Percentiles rank a stretch among this genome's conserved stretches.
These are phyloP conservation scores for Cryptomyrus ogoouensis DNA, from an alignment of 2,113 vertebrate genomes.

Conservation along the genomic window DNA sequence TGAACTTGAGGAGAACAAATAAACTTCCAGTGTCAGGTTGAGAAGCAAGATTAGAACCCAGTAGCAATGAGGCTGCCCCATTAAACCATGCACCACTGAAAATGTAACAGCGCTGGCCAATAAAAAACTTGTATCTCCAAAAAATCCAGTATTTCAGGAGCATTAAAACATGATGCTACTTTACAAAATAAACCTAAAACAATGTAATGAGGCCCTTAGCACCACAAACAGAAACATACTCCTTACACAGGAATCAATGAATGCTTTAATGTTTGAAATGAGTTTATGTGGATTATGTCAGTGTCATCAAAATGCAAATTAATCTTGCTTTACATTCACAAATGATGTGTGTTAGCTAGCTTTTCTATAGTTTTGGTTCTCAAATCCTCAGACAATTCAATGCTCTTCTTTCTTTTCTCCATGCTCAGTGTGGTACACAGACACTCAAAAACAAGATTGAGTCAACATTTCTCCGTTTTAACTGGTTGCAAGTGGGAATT, in stretches of 20 bases:
- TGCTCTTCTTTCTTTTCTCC: no score
- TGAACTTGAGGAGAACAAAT: no score
- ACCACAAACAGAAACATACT: background rate
- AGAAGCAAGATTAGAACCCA: background rate
- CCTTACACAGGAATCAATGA: background rate
- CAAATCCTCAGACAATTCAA: no score
- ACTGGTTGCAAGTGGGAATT: no score
- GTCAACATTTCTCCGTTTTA: no score
- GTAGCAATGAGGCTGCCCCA: background rate
- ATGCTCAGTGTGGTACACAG: no score
- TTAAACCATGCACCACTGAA: no score
- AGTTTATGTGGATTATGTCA: background rate
- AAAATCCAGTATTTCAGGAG: background rate
- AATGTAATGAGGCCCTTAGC: background rate
- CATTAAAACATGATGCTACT: background rate
- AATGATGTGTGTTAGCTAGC: background rate
- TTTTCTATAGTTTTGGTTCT: no score
- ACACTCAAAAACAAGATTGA: no score
- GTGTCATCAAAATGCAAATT: background rate
- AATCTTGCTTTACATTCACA: background rate
- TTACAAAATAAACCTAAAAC: background rate
- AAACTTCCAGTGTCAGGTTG: background rate
- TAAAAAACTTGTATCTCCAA: no score
- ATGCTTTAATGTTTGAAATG: background rate
- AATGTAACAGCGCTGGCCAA: no score